Conservation (phyloP, 2,888 invertebrate species). For the Archaeoteleia sp. region DNA sequence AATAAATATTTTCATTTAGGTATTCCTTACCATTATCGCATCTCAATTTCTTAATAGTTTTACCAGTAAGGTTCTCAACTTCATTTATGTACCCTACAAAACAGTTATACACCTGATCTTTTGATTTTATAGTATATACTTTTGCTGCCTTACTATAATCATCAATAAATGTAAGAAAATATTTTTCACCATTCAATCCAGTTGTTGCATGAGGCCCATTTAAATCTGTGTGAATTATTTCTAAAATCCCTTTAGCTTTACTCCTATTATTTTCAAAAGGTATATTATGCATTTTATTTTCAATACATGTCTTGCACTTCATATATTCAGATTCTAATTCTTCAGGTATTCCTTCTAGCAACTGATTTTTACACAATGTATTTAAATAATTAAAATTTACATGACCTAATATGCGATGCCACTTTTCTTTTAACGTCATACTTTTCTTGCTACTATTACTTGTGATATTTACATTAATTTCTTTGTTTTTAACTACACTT, state of each 20-base stretch:
- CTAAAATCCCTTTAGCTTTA: slow-evolving; percentile 50
- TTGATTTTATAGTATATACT: slow-evolving; percentile 48
- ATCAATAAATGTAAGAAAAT: slow-evolving; percentile 52
- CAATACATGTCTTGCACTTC: slow-evolving; percentile 51
- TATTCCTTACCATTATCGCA: slow-evolving; percentile 17
- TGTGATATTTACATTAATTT: slow-evolving; percentile 7
- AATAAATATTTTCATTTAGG: slow-evolving; percentile 14
- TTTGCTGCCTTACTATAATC: slow-evolving; percentile 50
- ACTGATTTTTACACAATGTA: slow-evolving; percentile 45
- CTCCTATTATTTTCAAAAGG: slow-evolving; percentile 55
- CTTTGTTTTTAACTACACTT: slow-evolving; percentile 2
- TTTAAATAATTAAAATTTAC: slow-evolving; percentile 55
- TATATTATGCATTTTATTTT: slow-evolving; percentile 54
- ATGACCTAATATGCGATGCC: slow-evolving; percentile 55
- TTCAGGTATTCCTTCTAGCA: slow-evolving; percentile 49
- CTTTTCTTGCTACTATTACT: background rate
- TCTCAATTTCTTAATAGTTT: background rate
- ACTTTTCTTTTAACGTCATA: slow-evolving; percentile 53
- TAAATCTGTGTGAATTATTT: slow-evolving; percentile 46
- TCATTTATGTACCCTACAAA: slow-evolving; percentile 32
- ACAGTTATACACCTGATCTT: slow-evolving; percentile 44
- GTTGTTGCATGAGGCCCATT: slow-evolving; percentile 34
- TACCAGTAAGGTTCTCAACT: slow-evolving; percentile 41
- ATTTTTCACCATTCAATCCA: slow-evolving; percentile 47
- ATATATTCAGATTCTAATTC: slow-evolving; percentile 46